A percentile compares a stretch with the other conserved stretches of the same genome.
phyloP scores from a whole-genome alignment of 2,797 vertebrate genomes.

The Limnodromus scolopaceus region DNA sequence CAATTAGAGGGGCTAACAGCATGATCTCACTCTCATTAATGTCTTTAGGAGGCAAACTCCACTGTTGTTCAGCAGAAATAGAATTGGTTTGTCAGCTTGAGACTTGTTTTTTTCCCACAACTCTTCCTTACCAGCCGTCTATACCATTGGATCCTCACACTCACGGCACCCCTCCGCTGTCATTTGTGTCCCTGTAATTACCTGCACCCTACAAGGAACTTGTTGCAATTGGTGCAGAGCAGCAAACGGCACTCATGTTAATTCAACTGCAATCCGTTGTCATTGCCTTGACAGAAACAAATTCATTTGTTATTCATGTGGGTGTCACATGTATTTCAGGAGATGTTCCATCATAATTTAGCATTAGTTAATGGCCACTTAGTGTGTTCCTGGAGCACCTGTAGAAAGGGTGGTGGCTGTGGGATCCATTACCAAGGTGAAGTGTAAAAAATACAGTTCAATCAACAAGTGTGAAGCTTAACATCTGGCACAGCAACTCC shows the following conservation, averaged over 20 bases:
- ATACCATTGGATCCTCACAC: not conserved
- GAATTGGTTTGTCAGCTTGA: not conserved
- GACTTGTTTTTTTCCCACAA: not conserved
- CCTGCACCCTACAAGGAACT: not conserved
- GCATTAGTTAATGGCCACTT: conserved; percentile 71
- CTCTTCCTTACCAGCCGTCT: not conserved
- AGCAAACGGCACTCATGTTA: not conserved
- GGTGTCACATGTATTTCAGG: conserved; percentile 50
- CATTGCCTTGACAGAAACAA: conserved; percentile 28
- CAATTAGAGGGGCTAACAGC: not conserved
- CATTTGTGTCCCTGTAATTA: not conserved
- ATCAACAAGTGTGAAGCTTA: not conserved
- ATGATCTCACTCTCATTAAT: not conserved
- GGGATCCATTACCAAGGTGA: not conserved
- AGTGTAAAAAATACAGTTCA: not conserved
- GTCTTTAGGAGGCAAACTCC: not conserved
- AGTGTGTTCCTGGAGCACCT: conserved; percentile 61
- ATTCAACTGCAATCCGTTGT: conserved; percentile 4
- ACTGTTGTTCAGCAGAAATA: not conserved
- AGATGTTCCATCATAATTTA: conserved; percentile 65
- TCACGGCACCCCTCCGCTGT: rapidly evolving
- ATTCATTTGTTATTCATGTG: conserved; percentile 52
- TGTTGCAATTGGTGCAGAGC: not conserved
- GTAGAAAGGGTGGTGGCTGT: not conserved
- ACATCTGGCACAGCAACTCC: not conserved